Percentiles rank a stretch among this genome's conserved stretches.
Evolutionary conservation across 2,113 vertebrate genomes (phyloP).

Genomic region (Aphyosemion australe): DNA sequence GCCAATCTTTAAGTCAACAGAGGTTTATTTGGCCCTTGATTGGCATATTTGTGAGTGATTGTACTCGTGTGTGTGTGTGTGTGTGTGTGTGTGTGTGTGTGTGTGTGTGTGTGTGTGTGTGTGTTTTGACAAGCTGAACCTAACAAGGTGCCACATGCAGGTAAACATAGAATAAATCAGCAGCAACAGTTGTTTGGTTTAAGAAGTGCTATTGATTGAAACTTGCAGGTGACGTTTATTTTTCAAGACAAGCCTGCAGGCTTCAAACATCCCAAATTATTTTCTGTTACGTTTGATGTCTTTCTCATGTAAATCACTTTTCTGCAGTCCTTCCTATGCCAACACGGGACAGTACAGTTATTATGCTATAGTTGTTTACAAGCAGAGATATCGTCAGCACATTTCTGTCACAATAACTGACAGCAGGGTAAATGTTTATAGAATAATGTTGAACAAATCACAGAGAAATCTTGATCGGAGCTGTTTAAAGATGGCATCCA

Average conservation of each 20-base stretch:
- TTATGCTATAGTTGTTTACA: no score
- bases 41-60: background rate
- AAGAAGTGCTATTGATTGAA: constrained; percentile 18
- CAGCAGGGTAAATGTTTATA: no score
- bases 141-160: background rate
- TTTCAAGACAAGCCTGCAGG: constrained; percentile 1
- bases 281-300: background rate
- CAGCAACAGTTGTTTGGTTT: background rate
- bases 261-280: constrained; percentile 4
- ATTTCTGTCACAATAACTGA: no score
- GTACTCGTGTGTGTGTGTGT: background rate
- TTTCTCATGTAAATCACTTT: background rate
- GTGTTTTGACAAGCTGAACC: constrained; percentile 4
- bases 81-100: background rate
- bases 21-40: background rate
- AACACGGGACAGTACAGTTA: no score
- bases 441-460: no score
- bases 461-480: no score
- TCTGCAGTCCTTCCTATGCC: background rate
- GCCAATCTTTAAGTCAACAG: background rate
- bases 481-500: no score
- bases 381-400: no score
- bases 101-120: background rate
- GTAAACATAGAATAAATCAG: background rate
- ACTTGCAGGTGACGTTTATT: background rate